Base-by-base conservation (phyloP, 2,797 vertebrate species). In the Gymnothorax javanicus region DNA sequence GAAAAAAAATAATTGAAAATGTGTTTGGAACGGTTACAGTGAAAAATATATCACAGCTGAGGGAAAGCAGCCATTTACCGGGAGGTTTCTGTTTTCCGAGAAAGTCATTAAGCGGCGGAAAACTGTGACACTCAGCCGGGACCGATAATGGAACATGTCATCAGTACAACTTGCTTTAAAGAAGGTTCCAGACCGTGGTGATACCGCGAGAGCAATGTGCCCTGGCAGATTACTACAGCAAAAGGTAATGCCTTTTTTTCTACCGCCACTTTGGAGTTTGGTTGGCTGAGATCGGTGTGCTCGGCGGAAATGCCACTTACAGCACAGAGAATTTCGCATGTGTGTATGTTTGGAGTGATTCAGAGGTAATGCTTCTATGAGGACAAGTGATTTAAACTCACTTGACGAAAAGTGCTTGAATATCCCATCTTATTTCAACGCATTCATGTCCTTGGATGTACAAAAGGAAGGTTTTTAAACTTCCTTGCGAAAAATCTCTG, bases 1-100 rank as follows among this genome's bases (percentile, higher is more conserved):
- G 52, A 15, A 56, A 81, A 81, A 81, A 81, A 81, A 81, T 81
- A 81, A 81, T 81, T 81, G 77, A 81, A 81, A 81, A 81, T 81
- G 77, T 81, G 15, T 81, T 54, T 56, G 20, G 52, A 81, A 50
- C 7, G 52, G 77, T 50, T 50, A 77, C 73, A 77, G 73, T 13
- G 33, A 77, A 56, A 43, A 81, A 81, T 81, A n/a, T 56, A 81
- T 81, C 77, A 81, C 17, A 81, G 77, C 77, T 20, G 15, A 17
- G 77, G 77, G 77, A 81, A 81, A 79, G 75, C 20, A 79, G 43
- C 75, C 8, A 50, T 81, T 56, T 81, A 81, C 52, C 56, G 54
- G 15, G 52, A 43, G 52, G 73, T 50, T 54, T 81, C 56, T 81
- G 54, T 50, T 56, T 81, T 81, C 56, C 56, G 77, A 81, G 77